A percentile compares a stretch with the other conserved stretches of the same genome.
These are phyloP conservation scores for Manduca sexta DNA, from an alignment of 1,140 invertebrate genomes.

Conservation along the genomic window DNA sequence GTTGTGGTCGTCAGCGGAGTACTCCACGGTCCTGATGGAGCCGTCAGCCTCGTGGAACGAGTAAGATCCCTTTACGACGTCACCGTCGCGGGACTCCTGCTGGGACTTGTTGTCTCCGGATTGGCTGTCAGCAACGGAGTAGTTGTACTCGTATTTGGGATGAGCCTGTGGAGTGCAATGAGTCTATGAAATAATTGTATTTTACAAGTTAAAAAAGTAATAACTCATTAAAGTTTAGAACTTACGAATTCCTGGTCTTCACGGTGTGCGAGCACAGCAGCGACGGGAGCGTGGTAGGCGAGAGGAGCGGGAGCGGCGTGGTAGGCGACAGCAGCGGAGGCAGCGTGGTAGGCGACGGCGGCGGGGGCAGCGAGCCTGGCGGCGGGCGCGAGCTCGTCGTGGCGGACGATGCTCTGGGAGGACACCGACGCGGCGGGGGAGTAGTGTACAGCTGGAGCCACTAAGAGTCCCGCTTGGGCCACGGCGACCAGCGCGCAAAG, in stretches of 20 bases:
- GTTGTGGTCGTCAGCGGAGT: conserved; percentile 70
- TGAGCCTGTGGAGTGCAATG: conserved; percentile 27
- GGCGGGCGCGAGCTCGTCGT: conserved; percentile 31
- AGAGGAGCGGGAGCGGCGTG: conserved; percentile 24
- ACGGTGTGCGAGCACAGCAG: conserved; percentile 7
- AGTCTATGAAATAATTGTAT: neutral
- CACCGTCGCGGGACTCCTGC: conserved; percentile 69
- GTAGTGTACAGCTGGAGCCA: conserved; percentile 31
- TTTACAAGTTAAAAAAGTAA: neutral
- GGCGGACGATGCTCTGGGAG: conserved; percentile 44
- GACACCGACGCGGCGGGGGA: conserved; percentile 37
- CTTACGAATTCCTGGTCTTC: conserved; percentile 1
- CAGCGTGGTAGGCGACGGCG: conserved; percentile 16
- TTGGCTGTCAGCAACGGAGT: conserved; percentile 68
- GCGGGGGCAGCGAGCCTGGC: conserved; percentile 9
- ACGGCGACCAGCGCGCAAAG: conserved; percentile 37
- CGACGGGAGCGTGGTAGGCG: conserved; percentile 23
- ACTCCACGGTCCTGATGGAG: conserved; percentile 71
- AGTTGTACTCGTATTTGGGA: conserved; percentile 68
- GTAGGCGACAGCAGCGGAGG: conserved; percentile 23
- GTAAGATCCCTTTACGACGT: conserved; percentile 73
- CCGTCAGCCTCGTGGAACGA: conserved; percentile 72
- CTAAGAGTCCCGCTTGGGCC: conserved; percentile 34
- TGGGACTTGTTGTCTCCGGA: conserved; percentile 71
- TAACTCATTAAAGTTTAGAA: neutral